Base-by-base conservation (phyloP, 2,113 vertebrate genomes). In the Microcebus ravelobensis region DNA sequence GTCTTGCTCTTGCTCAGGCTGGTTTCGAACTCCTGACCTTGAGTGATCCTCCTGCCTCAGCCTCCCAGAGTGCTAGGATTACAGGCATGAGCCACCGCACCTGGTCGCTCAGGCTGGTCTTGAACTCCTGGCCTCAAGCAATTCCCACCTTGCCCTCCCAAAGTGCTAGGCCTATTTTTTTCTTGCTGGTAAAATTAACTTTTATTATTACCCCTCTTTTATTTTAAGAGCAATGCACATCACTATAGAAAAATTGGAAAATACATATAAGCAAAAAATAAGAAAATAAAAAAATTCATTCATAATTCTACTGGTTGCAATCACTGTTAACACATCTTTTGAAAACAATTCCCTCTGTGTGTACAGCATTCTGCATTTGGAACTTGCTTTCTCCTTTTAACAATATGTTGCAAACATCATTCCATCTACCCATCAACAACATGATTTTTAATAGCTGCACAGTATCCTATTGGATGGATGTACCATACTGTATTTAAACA, bases 161-260 rank as follows among this genome's bases (percentile, higher is more conserved):
- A 63, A 63, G 25, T 63, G 61, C 61, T 29, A 63, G 61, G 61
- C 27, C 25, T 61, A 27, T 61, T 61, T 88, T 42, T 93, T 92
- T 71, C 34, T 76, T 73, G 55, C 71, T 70, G 59, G 79, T 27
- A 95, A 96, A 95, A 89, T 31, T 94, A 61, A 10, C 3, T 91
- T 91, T 85, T 90, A 57, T 67, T n/a, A 34, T 52, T 39, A 1
- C 29, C 73, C 4, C 23, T 12, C 14, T 18, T 29, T 85, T 76
- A 76, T 91, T 96, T 93, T 50, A 74, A 79, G 92, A 89, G n/a
- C 39, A 76, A 3, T 83, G 45, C 15, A 42, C 2, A 2, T 61
- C 31, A 73, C 29, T 61, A 25, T 39, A 77, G 74, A 91, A 95
- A 93, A 92, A 86, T 0, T 27, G 45, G 61, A 92, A 95, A 91